Base-by-base conservation (phyloP, 1,140 invertebrate species). In the Pseudomyrmex flavicornis region DNA sequence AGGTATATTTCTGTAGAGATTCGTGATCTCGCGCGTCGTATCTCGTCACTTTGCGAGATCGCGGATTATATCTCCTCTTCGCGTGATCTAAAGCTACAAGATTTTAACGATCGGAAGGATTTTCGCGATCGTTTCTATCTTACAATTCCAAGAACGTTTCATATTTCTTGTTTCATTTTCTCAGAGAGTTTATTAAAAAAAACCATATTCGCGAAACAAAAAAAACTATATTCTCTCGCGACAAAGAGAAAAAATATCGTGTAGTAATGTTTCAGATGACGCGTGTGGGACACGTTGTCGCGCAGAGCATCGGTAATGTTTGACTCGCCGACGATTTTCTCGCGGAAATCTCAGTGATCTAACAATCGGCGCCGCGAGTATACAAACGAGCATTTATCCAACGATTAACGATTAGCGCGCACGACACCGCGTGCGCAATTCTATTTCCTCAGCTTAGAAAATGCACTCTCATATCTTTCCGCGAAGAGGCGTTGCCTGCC, bases 401-500 rank as follows among this genome's bases (percentile, higher is more conserved):
- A 52, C 74, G 46, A 85, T 74, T 80, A 84, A 72, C 66, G 50
- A 83, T 66, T 52, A 15, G 74, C 62, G 82, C 85, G 80, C 77
- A 86, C 69, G 7, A 35, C 35, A 35, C 35, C 4, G 69, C 85
- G 68, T 54, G 74, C 72, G 70, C 82, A 88, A 87, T 85, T 85
- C 84, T 77, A 85, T 87, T 88, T 35, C 7, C 85, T 68, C 75
- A 76, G 87, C 84, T 84, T 80, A 84, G 85, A 84, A 56, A 35
- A 35, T 5, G 35, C 54, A 48, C 22, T 59, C 69, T 72, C 82
- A 85, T 88, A 88, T 88, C 85, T 87, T 88, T 88, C 86, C 86
- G 68, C 86, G 82, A 75, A 74, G 85, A 75, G 59, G 48, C 58
- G 70, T 63, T 52, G 79, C 70, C 66, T 58, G 75, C 85, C 62